Conservation (phyloP, 2,113 vertebrate species). For the Tragelaphus imberbis region DNA sequence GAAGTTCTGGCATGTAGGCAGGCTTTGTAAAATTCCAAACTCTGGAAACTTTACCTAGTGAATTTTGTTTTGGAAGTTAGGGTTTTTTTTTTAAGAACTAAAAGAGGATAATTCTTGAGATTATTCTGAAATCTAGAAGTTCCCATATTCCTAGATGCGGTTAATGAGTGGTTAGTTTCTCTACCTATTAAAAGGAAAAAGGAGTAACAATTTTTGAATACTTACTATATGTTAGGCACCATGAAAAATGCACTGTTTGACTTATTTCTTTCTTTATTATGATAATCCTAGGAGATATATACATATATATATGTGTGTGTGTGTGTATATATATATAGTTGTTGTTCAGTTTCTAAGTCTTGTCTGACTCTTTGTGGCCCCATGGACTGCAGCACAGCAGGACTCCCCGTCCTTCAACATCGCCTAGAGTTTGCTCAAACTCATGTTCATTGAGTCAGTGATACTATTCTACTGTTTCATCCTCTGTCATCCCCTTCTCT, state of each 20-base stretch:
- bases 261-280: neutral
- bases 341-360: neutral
- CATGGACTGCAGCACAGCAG: neutral
- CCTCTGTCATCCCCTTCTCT: neutral
- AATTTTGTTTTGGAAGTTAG: constrained; percentile 25
- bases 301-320: accelerated
- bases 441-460: neutral
- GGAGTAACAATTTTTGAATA: neutral
- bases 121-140: constrained; percentile 27
- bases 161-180: neutral
- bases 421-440: neutral
- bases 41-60: constrained; percentile 24
- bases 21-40: constrained; percentile 41
- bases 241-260: neutral
- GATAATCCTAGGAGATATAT: neutral
- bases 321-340: accelerated
- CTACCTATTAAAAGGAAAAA: neutral
- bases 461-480: neutral
- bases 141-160: neutral
- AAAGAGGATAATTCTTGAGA: constrained; percentile 6
- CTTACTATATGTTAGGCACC: neutral
- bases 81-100: neutral
- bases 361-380: neutral
- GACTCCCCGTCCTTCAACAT: neutral
- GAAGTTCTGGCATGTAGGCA: constrained; percentile 18